Conservation (phyloP, 2,113 vertebrate genomes). For the Aptenodytes patagonicus region DNA sequence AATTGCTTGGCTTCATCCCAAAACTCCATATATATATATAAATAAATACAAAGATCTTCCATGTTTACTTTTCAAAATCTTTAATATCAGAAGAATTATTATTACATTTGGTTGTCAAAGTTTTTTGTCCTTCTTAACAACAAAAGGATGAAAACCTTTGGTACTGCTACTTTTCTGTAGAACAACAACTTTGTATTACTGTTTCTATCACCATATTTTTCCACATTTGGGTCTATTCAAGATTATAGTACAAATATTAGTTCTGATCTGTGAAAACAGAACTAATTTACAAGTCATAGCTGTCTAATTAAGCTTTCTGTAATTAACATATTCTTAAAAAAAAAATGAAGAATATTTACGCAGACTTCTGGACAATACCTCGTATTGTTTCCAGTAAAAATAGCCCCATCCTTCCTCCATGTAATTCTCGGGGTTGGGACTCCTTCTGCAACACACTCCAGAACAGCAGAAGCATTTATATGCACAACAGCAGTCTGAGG, state of each 20-base stretch:
- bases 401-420: slow-evolving; percentile 92
- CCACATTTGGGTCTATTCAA: neutral
- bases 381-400: slow-evolving; percentile 78
- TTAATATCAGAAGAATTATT: neutral
- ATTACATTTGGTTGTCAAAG: neutral
- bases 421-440: slow-evolving; percentile 86
- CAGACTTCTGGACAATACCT: slow-evolving; percentile 69
- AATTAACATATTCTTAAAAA: neutral
- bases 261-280: neutral
- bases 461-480: slow-evolving; percentile 71
- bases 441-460: slow-evolving; percentile 86
- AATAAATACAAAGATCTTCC: neutral
- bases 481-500: slow-evolving; percentile 71
- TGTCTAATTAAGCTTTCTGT: neutral
- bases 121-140: neutral
- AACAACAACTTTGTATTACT: neutral
- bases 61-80: neutral
- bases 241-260: neutral
- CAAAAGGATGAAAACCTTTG: neutral
- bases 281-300: neutral
- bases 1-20: neutral
- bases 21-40: neutral
- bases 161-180: neutral
- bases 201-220: neutral
- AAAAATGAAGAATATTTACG: neutral